These are phyloP conservation scores for Asteroscopus sphinx DNA, from an alignment of 2,888 invertebrate genomes.

Conservation along the genomic window DNA sequence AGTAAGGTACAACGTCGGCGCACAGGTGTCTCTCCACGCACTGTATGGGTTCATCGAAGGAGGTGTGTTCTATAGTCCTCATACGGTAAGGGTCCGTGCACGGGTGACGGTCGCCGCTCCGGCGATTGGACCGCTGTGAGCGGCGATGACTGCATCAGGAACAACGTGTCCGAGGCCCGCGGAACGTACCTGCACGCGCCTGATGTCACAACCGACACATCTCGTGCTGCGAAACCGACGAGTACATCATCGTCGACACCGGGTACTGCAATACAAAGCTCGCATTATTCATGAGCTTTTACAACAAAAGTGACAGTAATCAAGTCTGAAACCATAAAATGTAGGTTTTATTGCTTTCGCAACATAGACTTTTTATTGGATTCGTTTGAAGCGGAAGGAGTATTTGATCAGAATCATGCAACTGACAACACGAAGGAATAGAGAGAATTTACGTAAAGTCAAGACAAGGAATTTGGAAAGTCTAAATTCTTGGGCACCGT, in stretches of 20 bases:
- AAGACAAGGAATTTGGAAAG: slow-evolving; percentile 14
- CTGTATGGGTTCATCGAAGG: slow-evolving; percentile 78
- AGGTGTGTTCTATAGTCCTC: slow-evolving; percentile 73
- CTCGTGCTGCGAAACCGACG: slow-evolving; percentile 91
- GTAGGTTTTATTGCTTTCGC: slow-evolving; percentile 29
- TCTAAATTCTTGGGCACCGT: neutral
- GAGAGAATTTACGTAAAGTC: slow-evolving; percentile 15
- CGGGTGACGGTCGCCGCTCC: slow-evolving; percentile 71
- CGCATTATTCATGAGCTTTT: slow-evolving; percentile 30
- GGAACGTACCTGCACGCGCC: slow-evolving; percentile 82
- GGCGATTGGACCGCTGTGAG: slow-evolving; percentile 67
- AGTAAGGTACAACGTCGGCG: slow-evolving; percentile 68
- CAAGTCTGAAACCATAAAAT: slow-evolving; percentile 34
- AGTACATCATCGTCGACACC: slow-evolving; percentile 90
- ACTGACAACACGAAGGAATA: slow-evolving; percentile 35
- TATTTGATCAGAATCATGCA: slow-evolving; percentile 49
- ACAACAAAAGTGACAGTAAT: slow-evolving; percentile 14
- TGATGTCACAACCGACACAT: slow-evolving; percentile 92
- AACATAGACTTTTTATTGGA: slow-evolving; percentile 39
- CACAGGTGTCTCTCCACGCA: slow-evolving; percentile 76
- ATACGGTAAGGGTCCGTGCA: slow-evolving; percentile 73
- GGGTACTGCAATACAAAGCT: slow-evolving; percentile 82
- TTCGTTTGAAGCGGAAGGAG: slow-evolving; percentile 44
- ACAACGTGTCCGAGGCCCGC: slow-evolving; percentile 77
- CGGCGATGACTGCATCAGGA: slow-evolving; percentile 85